phyloP scores from a whole-genome alignment of 2,888 invertebrate genomes.

The Lomographa bimaculata region DNA sequence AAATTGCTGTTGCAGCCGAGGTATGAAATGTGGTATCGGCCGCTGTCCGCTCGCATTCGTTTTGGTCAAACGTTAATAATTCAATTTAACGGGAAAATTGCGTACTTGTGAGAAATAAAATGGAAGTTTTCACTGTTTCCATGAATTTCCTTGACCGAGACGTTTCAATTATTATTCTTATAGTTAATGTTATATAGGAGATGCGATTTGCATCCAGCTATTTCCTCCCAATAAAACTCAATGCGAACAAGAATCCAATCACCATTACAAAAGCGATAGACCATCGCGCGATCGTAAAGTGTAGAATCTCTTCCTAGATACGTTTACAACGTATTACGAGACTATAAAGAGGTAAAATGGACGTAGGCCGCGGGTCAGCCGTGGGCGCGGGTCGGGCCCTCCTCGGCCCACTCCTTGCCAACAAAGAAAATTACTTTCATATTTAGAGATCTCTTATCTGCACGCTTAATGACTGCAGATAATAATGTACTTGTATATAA shows the following conservation, averaged over 20 bases:
- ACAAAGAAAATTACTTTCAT: conserved; percentile 35
- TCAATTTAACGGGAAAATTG: conserved; percentile 40
- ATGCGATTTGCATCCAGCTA: conserved; percentile 49
- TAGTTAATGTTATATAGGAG: conserved; percentile 33
- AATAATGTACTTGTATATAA: conserved; percentile 9
- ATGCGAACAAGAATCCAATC: conserved; percentile 48
- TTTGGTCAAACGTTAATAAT: conserved; percentile 41
- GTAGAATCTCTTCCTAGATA: conserved; percentile 60
- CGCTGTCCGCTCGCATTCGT: conserved; percentile 22
- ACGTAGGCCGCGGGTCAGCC: conserved; percentile 53
- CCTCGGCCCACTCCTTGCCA: conserved; percentile 20
- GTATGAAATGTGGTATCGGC: conserved; percentile 42
- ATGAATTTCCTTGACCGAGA: conserved; percentile 44
- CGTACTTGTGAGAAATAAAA: conserved; percentile 39
- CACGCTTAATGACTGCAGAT: conserved; percentile 24
- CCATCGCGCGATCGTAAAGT: conserved; percentile 57
- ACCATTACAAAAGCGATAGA: conserved; percentile 45
- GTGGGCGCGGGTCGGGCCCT: conserved; percentile 43
- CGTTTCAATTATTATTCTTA: conserved; percentile 58
- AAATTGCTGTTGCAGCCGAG: conserved; percentile 45
- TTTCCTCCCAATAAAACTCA: conserved; percentile 48
- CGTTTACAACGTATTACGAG: conserved; percentile 58
- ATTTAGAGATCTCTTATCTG: conserved; percentile 29
- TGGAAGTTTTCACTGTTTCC: conserved; percentile 22
- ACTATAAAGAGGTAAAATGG: conserved; percentile 52